Evolutionary conservation across 1,140 invertebrate species (phyloP), one percentile per base, ranked within the genome.

Genomic region (Drosophila melanica): DNA sequence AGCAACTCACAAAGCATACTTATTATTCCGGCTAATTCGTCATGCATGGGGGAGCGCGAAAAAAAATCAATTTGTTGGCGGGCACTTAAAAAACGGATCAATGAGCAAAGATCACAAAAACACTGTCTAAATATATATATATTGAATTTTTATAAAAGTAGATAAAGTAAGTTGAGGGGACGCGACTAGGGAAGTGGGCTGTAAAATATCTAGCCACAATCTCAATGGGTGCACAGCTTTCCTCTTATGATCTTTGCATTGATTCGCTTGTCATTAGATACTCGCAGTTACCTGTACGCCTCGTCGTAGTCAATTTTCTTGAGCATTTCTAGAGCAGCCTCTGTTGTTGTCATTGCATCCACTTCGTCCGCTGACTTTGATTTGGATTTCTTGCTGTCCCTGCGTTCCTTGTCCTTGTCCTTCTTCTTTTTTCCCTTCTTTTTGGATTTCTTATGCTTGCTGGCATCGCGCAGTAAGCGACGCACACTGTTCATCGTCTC

Each of bases 401-500:
- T 75, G 60, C 93, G 90, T 71, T 94, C 92, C 39, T 94, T 93
- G 18, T 95, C 95, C 63, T 77, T 81, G 60, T 94, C 92, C 87
- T 94, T 93, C 47, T 94, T 93, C 77, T 94, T 94, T 72, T 94
- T 94, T 3, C 93, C 92, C 41, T 93, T 93, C 78, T 95, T 95
- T 69, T 96, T 95, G 72, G 95, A 95, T 90, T 96, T 96, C 68
- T 96, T 96, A 93, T 96, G 96, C 81, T 95, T 95, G 39, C 94
- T 94, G 8, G 95, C 96, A 78, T 97, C 96, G 75, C 96, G 96
- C 45, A 97, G 92, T 84, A 97, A 96, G 85, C 96, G 96, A 3
- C 96, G 93, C 37, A 97, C 95, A 92, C 96, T 96, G 51, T 95
- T 95, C 89, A 97, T 96, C 79, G 97, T 97, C 91, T 97, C 96